Evolutionary conservation across 2,888 invertebrate species (phyloP).

Genomic region (Opisthograptis luteolata): DNA sequence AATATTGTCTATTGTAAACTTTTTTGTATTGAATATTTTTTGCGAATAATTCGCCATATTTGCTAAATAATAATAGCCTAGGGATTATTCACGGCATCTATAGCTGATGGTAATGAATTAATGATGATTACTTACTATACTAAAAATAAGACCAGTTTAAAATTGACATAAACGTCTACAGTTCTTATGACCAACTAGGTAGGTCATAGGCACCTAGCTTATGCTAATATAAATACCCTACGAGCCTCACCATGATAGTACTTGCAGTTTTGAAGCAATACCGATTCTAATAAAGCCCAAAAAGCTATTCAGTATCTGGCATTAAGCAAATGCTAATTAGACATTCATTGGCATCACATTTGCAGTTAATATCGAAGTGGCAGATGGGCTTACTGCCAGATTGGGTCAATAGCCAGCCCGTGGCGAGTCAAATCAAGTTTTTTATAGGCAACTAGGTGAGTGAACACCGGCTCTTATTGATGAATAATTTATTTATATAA

Average conservation of each 20-base stretch:
- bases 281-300: neutral
- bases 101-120: too few relatives aligned
- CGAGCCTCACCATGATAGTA: neutral
- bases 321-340: slow-evolving; percentile 19
- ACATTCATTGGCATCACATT: slow-evolving; percentile 35
- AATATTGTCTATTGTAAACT: too few relatives aligned
- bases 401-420: slow-evolving; percentile 67
- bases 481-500: slow-evolving; percentile 24
- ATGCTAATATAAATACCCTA: too few relatives aligned
- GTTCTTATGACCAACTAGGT: too few relatives aligned
- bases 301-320: neutral
- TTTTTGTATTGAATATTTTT: too few relatives aligned
- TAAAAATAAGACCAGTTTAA: too few relatives aligned
- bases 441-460: slow-evolving; percentile 43
- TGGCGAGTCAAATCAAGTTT: slow-evolving; percentile 39
- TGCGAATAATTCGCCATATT: too few relatives aligned
- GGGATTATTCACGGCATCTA: too few relatives aligned
- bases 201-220: too few relatives aligned
- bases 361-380: slow-evolving; percentile 24
- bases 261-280: neutral
- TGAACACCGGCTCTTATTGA: slow-evolving; percentile 31
- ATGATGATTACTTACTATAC: too few relatives aligned
- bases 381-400: slow-evolving; percentile 64
- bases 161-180: too few relatives aligned
- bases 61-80: too few relatives aligned